phyloP scores from a whole-genome alignment of 1,140 invertebrate species.

The Anagrus nilaparvatae region DNA sequence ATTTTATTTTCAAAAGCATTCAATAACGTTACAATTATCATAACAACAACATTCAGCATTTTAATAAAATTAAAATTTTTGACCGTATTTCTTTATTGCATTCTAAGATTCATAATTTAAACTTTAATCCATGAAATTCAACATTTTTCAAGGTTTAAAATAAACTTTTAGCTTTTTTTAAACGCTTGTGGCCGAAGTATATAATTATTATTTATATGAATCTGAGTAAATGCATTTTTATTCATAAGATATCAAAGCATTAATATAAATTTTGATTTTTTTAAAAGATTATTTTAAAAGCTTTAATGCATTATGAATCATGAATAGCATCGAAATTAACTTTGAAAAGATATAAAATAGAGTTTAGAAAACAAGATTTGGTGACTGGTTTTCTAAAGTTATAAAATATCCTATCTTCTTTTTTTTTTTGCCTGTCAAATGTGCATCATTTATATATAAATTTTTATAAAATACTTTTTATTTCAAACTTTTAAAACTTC shows the following conservation, averaged over 20 bases:
- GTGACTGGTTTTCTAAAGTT: conserved; percentile 10
- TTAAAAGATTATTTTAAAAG: neutral
- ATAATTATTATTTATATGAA: too few relatives aligned
- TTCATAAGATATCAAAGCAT: neutral
- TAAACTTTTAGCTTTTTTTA: too few relatives aligned
- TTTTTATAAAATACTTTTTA: conserved; percentile 3
- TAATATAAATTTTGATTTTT: neutral
- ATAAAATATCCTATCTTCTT: neutral
- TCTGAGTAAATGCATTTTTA: neutral
- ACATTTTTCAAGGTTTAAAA: too few relatives aligned
- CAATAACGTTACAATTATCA: too few relatives aligned
- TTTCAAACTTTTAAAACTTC: neutral
- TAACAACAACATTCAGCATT: too few relatives aligned
- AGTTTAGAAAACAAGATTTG: conserved; percentile 36
- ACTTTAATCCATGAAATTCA: too few relatives aligned
- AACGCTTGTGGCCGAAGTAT: too few relatives aligned
- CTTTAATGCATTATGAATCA: neutral
- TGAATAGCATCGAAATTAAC: conserved; percentile 20
- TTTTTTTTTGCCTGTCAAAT: conserved; percentile 19
- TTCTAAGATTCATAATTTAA: too few relatives aligned
- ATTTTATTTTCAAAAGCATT: too few relatives aligned
- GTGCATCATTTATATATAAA: conserved; percentile 24
- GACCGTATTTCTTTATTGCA: too few relatives aligned
- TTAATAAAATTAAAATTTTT: too few relatives aligned
- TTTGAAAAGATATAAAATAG: conserved; percentile 30